phyloP scores from a whole-genome alignment of 1,140 invertebrate genomes.

The Drosophila prosaltans region DNA sequence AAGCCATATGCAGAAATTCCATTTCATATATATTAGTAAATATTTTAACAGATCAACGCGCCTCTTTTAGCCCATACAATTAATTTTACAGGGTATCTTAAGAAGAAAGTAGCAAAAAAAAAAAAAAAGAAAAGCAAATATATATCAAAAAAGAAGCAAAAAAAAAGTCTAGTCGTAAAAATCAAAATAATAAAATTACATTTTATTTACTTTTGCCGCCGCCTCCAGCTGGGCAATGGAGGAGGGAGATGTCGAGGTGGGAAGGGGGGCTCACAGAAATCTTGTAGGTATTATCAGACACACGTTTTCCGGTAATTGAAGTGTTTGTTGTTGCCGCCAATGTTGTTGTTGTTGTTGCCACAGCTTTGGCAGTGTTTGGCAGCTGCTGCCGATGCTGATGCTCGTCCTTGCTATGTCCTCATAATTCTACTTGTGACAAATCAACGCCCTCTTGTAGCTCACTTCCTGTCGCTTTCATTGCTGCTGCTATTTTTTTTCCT shows the following conservation, averaged over 20 bases:
- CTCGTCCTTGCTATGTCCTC: slow-evolving; percentile 49
- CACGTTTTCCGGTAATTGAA: slow-evolving; percentile 80
- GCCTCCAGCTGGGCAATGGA: slow-evolving; percentile 3
- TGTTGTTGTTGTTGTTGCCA: slow-evolving; percentile 38
- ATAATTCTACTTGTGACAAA: slow-evolving; percentile 79
- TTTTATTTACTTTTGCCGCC: slow-evolving; percentile 65
- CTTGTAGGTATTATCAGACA: slow-evolving; percentile 67
- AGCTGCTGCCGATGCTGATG: slow-evolving; percentile 61
- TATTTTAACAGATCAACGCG: too few species aligned
- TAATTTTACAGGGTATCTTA: slow-evolving; percentile 3
- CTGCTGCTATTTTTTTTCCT: neutral
- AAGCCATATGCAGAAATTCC: too few species aligned
- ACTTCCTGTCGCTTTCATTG: slow-evolving; percentile 59
- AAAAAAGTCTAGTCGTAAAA: slow-evolving; percentile 40
- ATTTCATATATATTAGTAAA: too few species aligned
- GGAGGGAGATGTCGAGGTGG: neutral
- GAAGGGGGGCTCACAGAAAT: slow-evolving; percentile 19
- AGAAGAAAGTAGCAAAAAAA: slow-evolving; percentile 12
- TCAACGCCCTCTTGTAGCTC: slow-evolving; percentile 76
- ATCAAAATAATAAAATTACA: slow-evolving; percentile 71
- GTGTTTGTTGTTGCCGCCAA: slow-evolving; percentile 51
- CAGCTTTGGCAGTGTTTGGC: slow-evolving; percentile 23
- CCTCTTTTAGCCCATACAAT: too few species aligned
- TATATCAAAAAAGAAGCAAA: slow-evolving; percentile 10
- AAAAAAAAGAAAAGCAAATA: slow-evolving; percentile 15